Base-by-base conservation (phyloP, 2,113 vertebrate genomes). In the Anhinga rufa region DNA sequence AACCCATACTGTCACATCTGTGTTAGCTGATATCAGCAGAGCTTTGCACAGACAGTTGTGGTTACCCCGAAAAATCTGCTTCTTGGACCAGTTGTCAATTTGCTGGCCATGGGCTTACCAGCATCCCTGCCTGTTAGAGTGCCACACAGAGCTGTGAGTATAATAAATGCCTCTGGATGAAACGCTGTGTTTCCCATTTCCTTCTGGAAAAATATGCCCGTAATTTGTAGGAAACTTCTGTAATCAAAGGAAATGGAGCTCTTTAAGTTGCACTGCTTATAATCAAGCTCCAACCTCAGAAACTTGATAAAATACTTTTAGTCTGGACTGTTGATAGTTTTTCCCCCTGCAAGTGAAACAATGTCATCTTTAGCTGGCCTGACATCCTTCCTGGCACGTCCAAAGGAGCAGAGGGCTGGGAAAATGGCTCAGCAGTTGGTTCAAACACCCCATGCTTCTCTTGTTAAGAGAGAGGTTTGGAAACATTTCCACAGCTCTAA, bases 401-500 rank as follows among this genome's bases (percentile, higher is more conserved):
- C 80, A 36, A 32, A 91, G 88, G 54, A 94, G 66, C 84, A 88
- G 93, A 91, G 90, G 91, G 82, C 57, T 90, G 58, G 79, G 82
- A 95, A 89, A 92, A 96, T 48, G 74, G 58, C 91, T 96, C 94
- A 88, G 91, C 70, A 68, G 84, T 95, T 93, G 91, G 64, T 91
- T 96, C 84, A 95, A 91, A 92, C 83, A 92, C 89, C 85, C 86
- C 80, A 82, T 92, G 86, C 82, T 71, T 87, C 92, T 93, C 86
- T 94, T 1, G n/a, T 96, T 97, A 95, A 86, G 93, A 93, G 58
- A 78, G 79, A 88, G 84, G 86, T 95, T 95, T 97, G 94, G 93
- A 97, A 97, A 86, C 87, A 92, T 97, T 96, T 96, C 93, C 91
- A 96, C 89, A 92, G 95, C 95, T 96, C 94, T 97, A 97, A 97